Evolutionary conservation across 30 jellyfish, hydroid and myxozoan genomes (phyloP), one percentile per base, ranked within the genome.

Genomic region (Pseudorhiza aurosa): DNA sequence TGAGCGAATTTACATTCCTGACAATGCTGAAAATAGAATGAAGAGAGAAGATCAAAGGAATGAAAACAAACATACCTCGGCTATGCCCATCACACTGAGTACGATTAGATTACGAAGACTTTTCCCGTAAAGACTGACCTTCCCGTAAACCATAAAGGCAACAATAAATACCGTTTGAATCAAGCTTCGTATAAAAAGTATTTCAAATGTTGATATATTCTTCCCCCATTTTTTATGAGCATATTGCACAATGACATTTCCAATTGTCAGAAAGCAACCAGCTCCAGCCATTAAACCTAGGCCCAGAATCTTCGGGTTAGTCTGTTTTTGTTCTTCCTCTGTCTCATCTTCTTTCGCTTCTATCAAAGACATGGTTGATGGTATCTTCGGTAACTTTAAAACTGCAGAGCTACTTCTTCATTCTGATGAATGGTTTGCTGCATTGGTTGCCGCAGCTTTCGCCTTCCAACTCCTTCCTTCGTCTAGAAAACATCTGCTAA

Each of bases 261-360:
- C 98, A 51, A 91, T 47, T 12, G 98, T 91, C 25, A 91, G 78
- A 62, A 91, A 91, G 42, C 87, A 80, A 60, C 98, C 98, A 82
- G 96, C 98, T 15, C 95, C 96, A 1, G 98, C 98, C 98, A 91
- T 91, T 50, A 91, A 77, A 55, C 85, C 85, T 51, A 91, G 80
- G 75, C 96, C 98, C 31, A 80, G 21, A 19, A 71, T 49, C 40
- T 87, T 62, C 8, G 95, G 95, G 71, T 47, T 83, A 17, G 82
- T 43, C 60, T 78, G 46, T 59, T 24, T 27, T 15, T 25, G 35
- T 26, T 21, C 75, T 21, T 62, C 83, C 18, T 43, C 50, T 1
- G 62, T 82, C 8, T 30, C 59, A 12, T 56, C 49, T 18, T 73
- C 86, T 8, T 51, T 27, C 43, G 58, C 40, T 73, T 56, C 26